Conservation (phyloP, 1,140 invertebrate genomes). For the Trachelipus rathkii region DNA sequence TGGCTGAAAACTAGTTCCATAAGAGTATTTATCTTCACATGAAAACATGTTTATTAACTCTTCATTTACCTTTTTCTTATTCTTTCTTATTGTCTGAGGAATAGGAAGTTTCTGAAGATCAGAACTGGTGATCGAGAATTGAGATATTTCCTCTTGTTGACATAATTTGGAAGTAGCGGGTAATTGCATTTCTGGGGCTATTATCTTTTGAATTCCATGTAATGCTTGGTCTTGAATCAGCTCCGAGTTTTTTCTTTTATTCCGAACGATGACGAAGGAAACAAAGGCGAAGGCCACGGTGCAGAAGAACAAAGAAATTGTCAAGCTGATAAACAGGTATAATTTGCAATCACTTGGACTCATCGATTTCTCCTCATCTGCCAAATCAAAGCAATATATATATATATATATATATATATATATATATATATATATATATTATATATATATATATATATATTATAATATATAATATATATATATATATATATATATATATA, state of each 20-base stretch:
- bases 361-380: constrained; percentile 32
- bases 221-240: background rate
- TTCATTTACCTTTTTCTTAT: constrained; percentile 37
- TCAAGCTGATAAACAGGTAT: constrained; percentile 45
- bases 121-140: background rate
- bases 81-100: constrained; percentile 36
- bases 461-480: too few relatives aligned
- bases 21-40: constrained; percentile 16
- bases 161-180: too few relatives aligned
- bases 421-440: too few relatives aligned
- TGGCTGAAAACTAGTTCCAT: constrained; percentile 27
- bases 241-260: constrained; percentile 19
- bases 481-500: too few relatives aligned
- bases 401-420: too few relatives aligned
- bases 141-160: too few relatives aligned
- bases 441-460: too few relatives aligned
- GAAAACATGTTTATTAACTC: constrained; percentile 39
- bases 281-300: constrained; percentile 39
- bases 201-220: too few relatives aligned
- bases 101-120: constrained; percentile 30
- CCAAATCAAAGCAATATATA: background rate
- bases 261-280: constrained; percentile 26
- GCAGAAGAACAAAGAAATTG: constrained; percentile 44
- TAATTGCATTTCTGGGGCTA: too few relatives aligned
- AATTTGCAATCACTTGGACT: constrained; percentile 38